Conservation (phyloP, 1,140 invertebrate genomes). For the Hylaeus anthracinus region DNA sequence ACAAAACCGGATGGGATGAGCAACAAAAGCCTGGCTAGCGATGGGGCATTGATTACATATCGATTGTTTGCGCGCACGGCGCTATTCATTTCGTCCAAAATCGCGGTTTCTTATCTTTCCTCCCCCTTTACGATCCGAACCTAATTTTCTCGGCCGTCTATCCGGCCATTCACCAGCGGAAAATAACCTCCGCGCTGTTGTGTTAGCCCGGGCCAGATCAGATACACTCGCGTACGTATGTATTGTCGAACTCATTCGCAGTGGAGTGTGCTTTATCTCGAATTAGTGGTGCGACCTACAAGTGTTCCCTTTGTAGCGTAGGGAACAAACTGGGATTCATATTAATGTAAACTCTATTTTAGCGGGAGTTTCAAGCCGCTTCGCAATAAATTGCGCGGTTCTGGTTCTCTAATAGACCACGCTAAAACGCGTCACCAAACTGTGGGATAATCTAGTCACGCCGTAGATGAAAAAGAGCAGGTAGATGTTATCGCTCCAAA, state of each 20-base stretch:
- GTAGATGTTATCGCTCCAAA: no score
- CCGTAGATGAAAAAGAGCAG: no score
- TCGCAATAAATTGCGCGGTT: neutral
- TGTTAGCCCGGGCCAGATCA: constrained; percentile 53
- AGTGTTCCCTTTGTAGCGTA: constrained; percentile 8
- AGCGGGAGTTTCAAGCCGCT: constrained; percentile 1
- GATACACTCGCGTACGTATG: constrained; percentile 27
- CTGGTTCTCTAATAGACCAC: neutral
- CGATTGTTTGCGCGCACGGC: constrained; percentile 56
- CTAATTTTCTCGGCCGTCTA: constrained; percentile 59
- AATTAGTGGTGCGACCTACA: constrained; percentile 18
- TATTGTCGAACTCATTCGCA: constrained; percentile 40
- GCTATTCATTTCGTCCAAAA: constrained; percentile 52
- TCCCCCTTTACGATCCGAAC: constrained; percentile 43
- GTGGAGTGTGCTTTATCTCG: constrained; percentile 22
- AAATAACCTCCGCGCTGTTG: constrained; percentile 32
- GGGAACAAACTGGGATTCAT: neutral
- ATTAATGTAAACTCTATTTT: constrained; percentile 5
- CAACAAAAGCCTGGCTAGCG: constrained; percentile 27
- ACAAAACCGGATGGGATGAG: constrained; percentile 17
- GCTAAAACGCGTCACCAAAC: no score
- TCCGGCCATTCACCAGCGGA: constrained; percentile 24
- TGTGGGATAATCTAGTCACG: no score
- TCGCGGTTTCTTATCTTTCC: constrained; percentile 55
- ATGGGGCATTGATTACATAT: constrained; percentile 60